Evolutionary conservation across 2,113 vertebrate genomes (phyloP), one percentile per base, ranked within the genome.

Genomic region (Kobus ellipsiprymnus): DNA sequence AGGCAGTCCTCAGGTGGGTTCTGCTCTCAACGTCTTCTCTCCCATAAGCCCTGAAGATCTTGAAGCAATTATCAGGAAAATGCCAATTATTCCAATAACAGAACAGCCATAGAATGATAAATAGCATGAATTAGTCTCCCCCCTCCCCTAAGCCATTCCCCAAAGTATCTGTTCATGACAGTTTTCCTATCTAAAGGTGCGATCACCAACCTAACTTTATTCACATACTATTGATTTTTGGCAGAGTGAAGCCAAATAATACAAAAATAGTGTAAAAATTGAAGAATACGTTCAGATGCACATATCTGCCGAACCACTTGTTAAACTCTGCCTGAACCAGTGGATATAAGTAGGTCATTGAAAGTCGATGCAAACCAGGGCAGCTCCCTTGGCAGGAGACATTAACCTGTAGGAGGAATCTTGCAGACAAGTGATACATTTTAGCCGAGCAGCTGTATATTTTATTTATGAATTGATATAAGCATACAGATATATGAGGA

Each of bases 381-480:
- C 95, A 97, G 95, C 48, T 98, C 92, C 95, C 95, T 95, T 59
- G 97, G 93, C 88, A 94, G 78, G 82, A 96, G 82, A 90, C 87
- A 86, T 86, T 94, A 97, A 95, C 97, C 95, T 97, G 57, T 52
- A 30, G 54, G 81, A 95, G 77, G 83, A 95, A 96, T 89, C 93
- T 95, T 91, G 44, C 89, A 94, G 90, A 89, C 91, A 94, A 97
- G 88, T 96, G 93, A 96, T 97, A 91, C 78, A 74, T 90, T 94
- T 94, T 78, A 98, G 74, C 96, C 9, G 0, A 89, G 96, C 64
- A 54, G 90, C 91, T 94, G 33, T 97, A 81, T 97, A 88, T 97
- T 97, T 98, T 98, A 98, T 97, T 97, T 97, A 98, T 96, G 96
- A 95, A 82, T 74, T 86, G 86, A 93, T 96, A 48, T 19, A 93